phyloP scores from a whole-genome alignment of 2,113 vertebrate species.

The Rhodinocichla rosea region DNA sequence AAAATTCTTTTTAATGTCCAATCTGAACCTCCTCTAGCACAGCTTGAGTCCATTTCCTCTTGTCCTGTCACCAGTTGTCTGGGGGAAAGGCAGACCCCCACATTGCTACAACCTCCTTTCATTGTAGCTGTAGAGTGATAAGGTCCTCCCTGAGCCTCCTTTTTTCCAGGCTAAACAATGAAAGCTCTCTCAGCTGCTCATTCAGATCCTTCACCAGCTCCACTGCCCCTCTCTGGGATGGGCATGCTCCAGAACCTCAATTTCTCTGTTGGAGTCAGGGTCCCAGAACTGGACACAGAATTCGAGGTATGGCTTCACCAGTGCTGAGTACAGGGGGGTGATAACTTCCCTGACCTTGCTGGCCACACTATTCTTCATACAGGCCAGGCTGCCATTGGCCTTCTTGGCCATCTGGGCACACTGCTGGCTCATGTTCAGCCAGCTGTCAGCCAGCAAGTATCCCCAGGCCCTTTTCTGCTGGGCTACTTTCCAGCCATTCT shows the following conservation, averaged over 20 bases:
- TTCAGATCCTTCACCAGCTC: not conserved
- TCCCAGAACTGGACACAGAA: not conserved
- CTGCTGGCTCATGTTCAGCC: not conserved
- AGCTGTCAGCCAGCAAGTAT: not conserved
- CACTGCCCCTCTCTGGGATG: not conserved
- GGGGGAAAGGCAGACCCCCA: not conserved
- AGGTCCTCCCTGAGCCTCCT: not conserved
- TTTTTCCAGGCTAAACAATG: not conserved
- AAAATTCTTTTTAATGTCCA: not conserved
- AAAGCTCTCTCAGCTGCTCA: not conserved
- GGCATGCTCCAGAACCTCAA: not conserved
- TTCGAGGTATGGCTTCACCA: not conserved
- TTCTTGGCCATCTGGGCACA: not conserved
- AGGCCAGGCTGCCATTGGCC: not conserved
- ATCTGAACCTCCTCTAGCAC: not conserved
- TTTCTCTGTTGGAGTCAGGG: not conserved
- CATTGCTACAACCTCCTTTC: not conserved
- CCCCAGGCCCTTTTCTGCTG: not conserved
- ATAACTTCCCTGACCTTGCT: not conserved
- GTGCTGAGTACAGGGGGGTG: too few relatives aligned
- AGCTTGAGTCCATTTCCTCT: not conserved
- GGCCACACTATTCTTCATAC: not conserved
- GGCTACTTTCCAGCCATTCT: not conserved
- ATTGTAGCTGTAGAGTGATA: not conserved
- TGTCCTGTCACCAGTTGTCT: not conserved